Conservation (phyloP, 2,888 invertebrate genomes). For the Drosophila pseudotakahashii region DNA sequence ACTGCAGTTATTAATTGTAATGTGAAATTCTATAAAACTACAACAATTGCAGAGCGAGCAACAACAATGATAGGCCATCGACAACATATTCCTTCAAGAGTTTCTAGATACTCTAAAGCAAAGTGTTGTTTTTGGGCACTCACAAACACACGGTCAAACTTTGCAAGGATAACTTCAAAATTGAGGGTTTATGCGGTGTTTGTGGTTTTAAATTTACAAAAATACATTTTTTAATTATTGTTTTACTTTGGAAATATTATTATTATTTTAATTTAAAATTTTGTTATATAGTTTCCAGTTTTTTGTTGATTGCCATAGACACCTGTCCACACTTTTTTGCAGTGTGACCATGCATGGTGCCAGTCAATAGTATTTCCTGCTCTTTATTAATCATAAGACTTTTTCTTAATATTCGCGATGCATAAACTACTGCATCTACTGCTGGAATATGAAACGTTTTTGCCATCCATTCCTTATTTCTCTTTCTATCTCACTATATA, state of each 20-base stretch:
- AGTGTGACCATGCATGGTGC: too few species aligned
- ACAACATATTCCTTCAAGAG: not conserved
- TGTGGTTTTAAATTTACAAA: not conserved
- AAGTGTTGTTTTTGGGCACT: constrained; percentile 11
- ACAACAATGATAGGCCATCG: constrained; percentile 18
- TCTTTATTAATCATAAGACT: too few species aligned
- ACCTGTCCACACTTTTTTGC: too few species aligned
- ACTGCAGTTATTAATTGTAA: constrained; percentile 73
- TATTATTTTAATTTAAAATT: too few species aligned
- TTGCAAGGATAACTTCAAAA: not conserved
- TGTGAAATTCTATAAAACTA: constrained; percentile 74
- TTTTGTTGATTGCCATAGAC: too few species aligned
- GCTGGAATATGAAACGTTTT: constrained; percentile 4
- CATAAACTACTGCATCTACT: constrained; percentile 1
- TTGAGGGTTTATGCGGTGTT: not conserved
- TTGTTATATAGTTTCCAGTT: too few species aligned
- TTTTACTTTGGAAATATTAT: too few species aligned
- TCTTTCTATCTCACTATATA: constrained; percentile 2
- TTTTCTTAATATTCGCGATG: not conserved
- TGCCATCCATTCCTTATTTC: constrained; percentile 19
- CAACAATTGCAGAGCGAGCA: constrained; percentile 46
- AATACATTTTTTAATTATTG: too few species aligned
- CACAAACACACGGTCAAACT: not conserved
- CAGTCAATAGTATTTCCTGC: too few species aligned
- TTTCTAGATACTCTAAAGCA: constrained; percentile 2